Conservation (phyloP, 2,888 invertebrate genomes). For the Ichneumoninae sp. region DNA sequence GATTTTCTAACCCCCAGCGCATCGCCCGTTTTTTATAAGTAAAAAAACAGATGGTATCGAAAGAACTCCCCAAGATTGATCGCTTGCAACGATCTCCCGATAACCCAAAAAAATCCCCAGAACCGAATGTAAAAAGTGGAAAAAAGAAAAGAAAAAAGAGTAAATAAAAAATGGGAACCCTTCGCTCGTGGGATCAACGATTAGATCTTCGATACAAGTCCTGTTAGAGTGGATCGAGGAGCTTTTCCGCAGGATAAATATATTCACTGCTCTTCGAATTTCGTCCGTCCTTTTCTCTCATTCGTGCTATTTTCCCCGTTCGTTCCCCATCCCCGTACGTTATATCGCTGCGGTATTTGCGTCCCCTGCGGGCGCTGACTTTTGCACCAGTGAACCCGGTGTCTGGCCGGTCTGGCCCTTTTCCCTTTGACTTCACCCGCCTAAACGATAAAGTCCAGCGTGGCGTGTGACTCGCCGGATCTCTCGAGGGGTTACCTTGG, state of each 20-base stretch:
- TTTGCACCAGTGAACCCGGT: constrained; percentile 10
- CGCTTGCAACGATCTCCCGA: neutral
- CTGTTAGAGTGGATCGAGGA: constrained; percentile 35
- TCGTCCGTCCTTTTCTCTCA: constrained; percentile 54
- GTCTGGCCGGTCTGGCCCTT: constrained; percentile 10
- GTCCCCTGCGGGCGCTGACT: constrained; percentile 30
- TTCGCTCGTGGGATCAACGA: constrained; percentile 48
- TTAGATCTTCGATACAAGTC: constrained; percentile 64
- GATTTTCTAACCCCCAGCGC: neutral
- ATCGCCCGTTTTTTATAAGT: neutral
- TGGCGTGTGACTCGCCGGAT: constrained; percentile 15
- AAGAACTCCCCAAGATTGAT: neutral
- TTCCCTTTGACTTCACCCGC: constrained; percentile 33
- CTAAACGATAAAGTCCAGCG: constrained; percentile 35
- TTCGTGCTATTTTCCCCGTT: constrained; percentile 19
- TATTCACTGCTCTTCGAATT: constrained; percentile 57
- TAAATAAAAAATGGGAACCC: neutral
- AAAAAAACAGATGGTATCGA: neutral
- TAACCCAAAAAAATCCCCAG: neutral
- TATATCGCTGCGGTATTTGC: constrained; percentile 18
- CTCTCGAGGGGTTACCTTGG: constrained; percentile 40
- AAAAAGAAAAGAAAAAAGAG: neutral
- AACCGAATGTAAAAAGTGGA: neutral
- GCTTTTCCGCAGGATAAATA: constrained; percentile 61
- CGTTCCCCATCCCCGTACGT: constrained; percentile 1